Percentiles rank a stretch among this genome's conserved stretches.
phyloP scores from a whole-genome alignment of 1,140 invertebrate species.

The Drosophila repletoides region DNA sequence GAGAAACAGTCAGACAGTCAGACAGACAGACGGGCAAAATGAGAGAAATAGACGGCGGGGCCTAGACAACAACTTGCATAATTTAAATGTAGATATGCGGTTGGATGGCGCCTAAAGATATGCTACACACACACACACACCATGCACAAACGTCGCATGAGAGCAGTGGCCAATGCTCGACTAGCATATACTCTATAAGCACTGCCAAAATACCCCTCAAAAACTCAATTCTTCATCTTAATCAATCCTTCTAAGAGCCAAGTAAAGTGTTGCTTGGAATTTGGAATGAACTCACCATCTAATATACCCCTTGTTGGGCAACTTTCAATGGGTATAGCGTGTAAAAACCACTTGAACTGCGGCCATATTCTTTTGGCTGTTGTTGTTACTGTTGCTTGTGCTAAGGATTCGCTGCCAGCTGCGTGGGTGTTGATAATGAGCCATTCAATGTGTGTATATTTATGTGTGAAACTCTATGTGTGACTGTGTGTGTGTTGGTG shows the following conservation, averaged over 20 bases:
- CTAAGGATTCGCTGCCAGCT: conserved; percentile 49
- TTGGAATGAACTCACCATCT: no score
- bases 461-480: conserved; percentile 23
- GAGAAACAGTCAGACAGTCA: conserved; percentile 46
- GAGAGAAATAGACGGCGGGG: conserved; percentile 37
- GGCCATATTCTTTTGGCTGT: conserved; percentile 29
- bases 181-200: no score
- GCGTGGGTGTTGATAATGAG: conserved; percentile 66
- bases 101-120: conserved; percentile 71
- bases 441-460: conserved; percentile 42
- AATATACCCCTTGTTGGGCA: no score
- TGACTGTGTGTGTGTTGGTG: conserved; percentile 34
- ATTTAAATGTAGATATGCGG: conserved; percentile 79
- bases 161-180: no score
- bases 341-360: conserved; percentile 68
- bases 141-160: neutral
- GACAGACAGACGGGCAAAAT: conserved; percentile 50
- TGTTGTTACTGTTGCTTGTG: conserved; percentile 39
- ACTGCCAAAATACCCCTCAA: no score
- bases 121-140: conserved; percentile 36
- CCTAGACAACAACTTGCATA: conserved; percentile 78
- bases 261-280: no score
- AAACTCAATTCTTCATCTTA: no score
- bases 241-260: no score
- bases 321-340: no score